Base-by-base conservation (phyloP, 2,113 vertebrate species). In the Brachyistius frenatus region DNA sequence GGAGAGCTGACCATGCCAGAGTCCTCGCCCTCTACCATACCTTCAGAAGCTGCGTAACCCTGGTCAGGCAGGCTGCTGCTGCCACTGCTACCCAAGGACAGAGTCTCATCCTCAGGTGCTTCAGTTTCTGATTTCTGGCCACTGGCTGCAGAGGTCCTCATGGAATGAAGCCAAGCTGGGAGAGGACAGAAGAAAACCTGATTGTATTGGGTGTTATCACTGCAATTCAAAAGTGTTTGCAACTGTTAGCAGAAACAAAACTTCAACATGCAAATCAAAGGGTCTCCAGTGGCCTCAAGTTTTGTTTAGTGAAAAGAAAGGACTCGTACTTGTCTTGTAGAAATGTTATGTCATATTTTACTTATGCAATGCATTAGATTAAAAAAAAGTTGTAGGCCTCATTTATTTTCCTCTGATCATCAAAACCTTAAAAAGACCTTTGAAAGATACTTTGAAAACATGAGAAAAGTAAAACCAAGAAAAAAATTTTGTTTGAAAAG, bases 21-120 rank as follows among this genome's bases (percentile, higher is more conserved):
- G 90, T 98, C 96, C 81, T 99, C 97, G 0, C 93, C 95, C 33
- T 99, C 97, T 0, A 92, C 95, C 39, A 94, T 96, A 65, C 95
- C 96, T 75, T 98, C 97, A 0, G 96, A 97, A 0, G 96, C 93
- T 0, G 96, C 95, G 4, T 96, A 98, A 60, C 93, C 93, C 76
- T 95, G 94, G 84, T 95, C 94, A 1, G 88, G 93, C 62, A 95
- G 87, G 80, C 93, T 94, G 81, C 86, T 69, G 76, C 87, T 92
- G 52, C 88, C 94, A 93, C 96, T 94, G 93, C 96, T 96, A 84
- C 88, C 91, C 50, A 97, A 83, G 0, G 97, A 98, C 7, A 87
- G 73, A 0, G 95, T 97, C 89, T 98, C 97, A 0, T 91, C 89
- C 69, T 96, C 85, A 1, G 78, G 67, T 7, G 52, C 94, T 76